A percentile compares a stretch with the other conserved stretches of the same genome.
Evolutionary conservation across 2,797 vertebrate species (phyloP).

Genomic region (Hylomyscus alleni): DNA sequence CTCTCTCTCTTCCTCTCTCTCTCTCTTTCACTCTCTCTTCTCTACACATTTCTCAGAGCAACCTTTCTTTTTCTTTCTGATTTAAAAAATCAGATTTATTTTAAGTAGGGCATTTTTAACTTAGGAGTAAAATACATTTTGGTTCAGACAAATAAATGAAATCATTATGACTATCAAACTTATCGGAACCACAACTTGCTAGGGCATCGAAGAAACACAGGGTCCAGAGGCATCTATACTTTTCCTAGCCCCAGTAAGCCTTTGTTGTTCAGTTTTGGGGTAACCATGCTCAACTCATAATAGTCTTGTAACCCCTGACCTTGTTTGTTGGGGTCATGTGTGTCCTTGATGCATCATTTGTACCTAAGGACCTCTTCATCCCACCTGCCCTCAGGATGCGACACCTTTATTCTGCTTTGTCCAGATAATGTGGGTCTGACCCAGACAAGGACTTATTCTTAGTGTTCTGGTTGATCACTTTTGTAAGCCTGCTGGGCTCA

Average conservation of each 20-base stretch:
- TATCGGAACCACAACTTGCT: background rate
- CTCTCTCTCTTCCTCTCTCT: too few relatives aligned
- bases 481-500: background rate
- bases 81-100: background rate
- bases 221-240: background rate
- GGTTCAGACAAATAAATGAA: background rate
- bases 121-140: background rate
- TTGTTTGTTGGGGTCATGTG: background rate
- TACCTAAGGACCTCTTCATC: background rate
- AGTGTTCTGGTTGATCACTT: background rate
- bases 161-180: background rate
- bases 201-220: background rate
- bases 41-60: background rate
- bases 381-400: background rate
- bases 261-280: background rate
- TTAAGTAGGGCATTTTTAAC: background rate
- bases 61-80: background rate
- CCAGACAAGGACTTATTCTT: background rate
- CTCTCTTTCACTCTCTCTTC: background rate
- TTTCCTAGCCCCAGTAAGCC: background rate
- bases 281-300: background rate
- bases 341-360: background rate
- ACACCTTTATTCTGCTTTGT: background rate
- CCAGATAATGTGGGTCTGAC: background rate
- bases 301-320: background rate